These are phyloP conservation scores for Drosophila histrio DNA, from an alignment of 2,888 invertebrate genomes.

Conservation along the genomic window DNA sequence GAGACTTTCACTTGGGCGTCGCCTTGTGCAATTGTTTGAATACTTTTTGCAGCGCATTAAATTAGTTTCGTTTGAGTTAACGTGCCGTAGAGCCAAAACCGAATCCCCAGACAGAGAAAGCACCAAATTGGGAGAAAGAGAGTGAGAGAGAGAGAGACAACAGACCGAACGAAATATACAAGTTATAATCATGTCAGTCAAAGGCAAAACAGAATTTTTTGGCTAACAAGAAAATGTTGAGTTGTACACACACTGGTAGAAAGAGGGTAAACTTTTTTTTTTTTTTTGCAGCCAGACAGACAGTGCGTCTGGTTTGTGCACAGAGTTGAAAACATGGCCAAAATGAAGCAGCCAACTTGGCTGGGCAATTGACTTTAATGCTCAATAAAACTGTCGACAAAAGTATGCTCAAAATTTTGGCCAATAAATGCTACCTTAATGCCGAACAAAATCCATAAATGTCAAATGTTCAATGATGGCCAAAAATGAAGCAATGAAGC, in stretches of 20 bases:
- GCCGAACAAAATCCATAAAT: slow-evolving; percentile 54
- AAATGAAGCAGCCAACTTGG: slow-evolving; percentile 49
- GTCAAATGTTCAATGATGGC: slow-evolving; percentile 63
- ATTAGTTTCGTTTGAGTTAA: slow-evolving; percentile 82
- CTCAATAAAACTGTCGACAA: slow-evolving; percentile 39
- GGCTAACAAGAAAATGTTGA: slow-evolving; percentile 62
- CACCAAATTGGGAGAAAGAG: slow-evolving; percentile 26
- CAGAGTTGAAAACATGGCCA: slow-evolving; percentile 22
- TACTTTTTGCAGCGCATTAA: slow-evolving; percentile 79
- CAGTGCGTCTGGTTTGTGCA: neutral
- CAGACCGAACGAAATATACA: slow-evolving; percentile 50
- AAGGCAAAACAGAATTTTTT: slow-evolving; percentile 59
- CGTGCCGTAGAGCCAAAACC: slow-evolving; percentile 55
- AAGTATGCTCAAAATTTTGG: slow-evolving; percentile 51
- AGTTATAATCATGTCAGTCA: slow-evolving; percentile 81
- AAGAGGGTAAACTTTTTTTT: slow-evolving; percentile 42
- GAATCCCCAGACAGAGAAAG: slow-evolving; percentile 21
- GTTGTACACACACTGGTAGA: slow-evolving; percentile 1
- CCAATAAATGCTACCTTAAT: slow-evolving; percentile 51
- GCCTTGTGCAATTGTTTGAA: slow-evolving; percentile 80
- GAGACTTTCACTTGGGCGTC: slow-evolving; percentile 73
- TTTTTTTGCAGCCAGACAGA: slow-evolving; percentile 45
- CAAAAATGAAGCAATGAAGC: slow-evolving; percentile 30
- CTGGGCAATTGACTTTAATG: slow-evolving; percentile 67
- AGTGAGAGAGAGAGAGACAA: slow-evolving; percentile 19